Evolutionary conservation across 2,113 vertebrate species (phyloP), one percentile per base, ranked within the genome.

Genomic region (Myiozetetes cayanensis): DNA sequence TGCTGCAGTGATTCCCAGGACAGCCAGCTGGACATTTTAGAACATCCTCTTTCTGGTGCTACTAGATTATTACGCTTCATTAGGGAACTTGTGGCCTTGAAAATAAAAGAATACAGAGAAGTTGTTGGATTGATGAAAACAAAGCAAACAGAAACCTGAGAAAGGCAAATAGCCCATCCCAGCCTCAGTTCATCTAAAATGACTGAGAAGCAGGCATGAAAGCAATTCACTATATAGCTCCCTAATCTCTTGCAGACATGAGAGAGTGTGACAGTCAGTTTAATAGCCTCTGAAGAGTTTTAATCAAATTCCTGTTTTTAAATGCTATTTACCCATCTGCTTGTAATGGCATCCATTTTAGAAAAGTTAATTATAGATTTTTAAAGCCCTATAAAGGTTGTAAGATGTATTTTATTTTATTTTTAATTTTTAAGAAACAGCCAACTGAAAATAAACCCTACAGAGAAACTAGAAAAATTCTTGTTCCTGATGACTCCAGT

Each of bases 1-100:
- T 86, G 62, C 53, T 95, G 72, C 84, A 91, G 80, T 67, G 68
- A 95, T 95, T 97, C 96, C 77, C 92, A 96, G 90, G 85, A 81
- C 82, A 59, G 41, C 47, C 72, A 91, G 87, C 37, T 62, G 25
- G 68, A 87, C 61, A 68, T 92, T 96, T 94, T 84, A 78, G 91
- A 94, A 96, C 33, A 70, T 63, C 80, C 95, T 63, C 82, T 96
- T 96, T 71, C 83, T 90, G 89, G 12, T 52, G 25, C 73, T 91
- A 52, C 88, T 92, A 66, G 80, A 68, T 92, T 72, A 27, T 8
- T 72, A 61, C 62, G 93, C 35, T 92, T 27, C 12, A 63, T 70
- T 28, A 74, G 76, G 62, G 39, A 96, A 84, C 71, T 76, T 44
- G 17, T 61, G 39, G 46, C 23, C 75, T 87, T 85, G 78, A 80